A percentile compares a stretch with the other conserved stretches of the same genome.
These are phyloP conservation scores for Sinhomidia bicolor DNA, from an alignment of 2,888 invertebrate genomes.

Conservation along the genomic window DNA sequence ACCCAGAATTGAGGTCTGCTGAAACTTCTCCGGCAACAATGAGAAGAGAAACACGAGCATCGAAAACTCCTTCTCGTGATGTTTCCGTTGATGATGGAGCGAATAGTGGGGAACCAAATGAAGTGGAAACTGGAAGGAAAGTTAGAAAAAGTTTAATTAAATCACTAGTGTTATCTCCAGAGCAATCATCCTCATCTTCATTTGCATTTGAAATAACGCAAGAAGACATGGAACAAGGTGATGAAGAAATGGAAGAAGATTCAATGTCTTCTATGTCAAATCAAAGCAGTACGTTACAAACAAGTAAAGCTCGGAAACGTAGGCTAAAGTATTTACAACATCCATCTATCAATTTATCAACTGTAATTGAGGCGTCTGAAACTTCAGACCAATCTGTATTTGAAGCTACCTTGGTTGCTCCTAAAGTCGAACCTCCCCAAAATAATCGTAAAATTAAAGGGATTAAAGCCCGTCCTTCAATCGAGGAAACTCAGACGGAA, in stretches of 20 bases:
- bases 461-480: background rate
- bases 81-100: background rate
- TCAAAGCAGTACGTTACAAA: background rate
- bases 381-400: constrained; percentile 46
- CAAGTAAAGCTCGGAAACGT: constrained; percentile 20
- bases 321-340: constrained; percentile 62
- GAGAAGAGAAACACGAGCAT: background rate
- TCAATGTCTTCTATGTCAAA: constrained; percentile 11
- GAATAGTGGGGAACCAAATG: background rate
- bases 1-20: background rate
- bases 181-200: constrained; percentile 39
- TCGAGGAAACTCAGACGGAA: background rate
- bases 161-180: background rate
- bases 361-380: constrained; percentile 72
- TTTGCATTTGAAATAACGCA: constrained; percentile 34
- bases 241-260: constrained; percentile 46
- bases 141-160: background rate
- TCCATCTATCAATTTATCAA: constrained; percentile 64
- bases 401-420: constrained; percentile 45
- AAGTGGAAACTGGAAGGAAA: background rate
- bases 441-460: constrained; percentile 55
- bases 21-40: background rate
- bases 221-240: constrained; percentile 47
- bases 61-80: background rate
- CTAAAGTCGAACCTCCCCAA: background rate